Conservation (phyloP, 2,888 invertebrate species). For the Stegophylla sp. region DNA sequence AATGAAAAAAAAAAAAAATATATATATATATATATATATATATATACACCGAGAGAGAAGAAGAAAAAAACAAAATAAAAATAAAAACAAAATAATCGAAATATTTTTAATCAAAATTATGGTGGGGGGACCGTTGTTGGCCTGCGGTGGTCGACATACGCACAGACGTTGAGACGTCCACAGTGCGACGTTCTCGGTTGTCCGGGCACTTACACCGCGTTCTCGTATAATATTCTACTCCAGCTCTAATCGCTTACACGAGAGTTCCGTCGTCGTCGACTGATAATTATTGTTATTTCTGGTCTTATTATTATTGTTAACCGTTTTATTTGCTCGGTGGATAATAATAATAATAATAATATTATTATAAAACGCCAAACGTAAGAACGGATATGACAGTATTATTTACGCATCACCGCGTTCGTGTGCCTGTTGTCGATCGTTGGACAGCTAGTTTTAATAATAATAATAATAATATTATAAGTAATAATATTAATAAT, state of each 20-base stretch:
- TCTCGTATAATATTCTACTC: background rate
- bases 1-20: background rate
- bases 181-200: conserved; percentile 58
- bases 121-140: conserved; percentile 49
- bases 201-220: conserved; percentile 24
- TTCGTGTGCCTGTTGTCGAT: background rate
- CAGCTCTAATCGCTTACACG: background rate
- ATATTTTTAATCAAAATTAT: conserved; percentile 58
- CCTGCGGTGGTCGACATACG: conserved; percentile 43
- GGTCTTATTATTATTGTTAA: background rate
- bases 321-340: background rate
- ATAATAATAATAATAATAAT: background rate
- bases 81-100: conserved; percentile 32
- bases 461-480: too few species aligned
- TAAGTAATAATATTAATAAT: too few species aligned
- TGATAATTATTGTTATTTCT: background rate
- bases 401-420: background rate
- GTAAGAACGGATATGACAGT: background rate
- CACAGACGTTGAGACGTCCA: conserved; percentile 17
- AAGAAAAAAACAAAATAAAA: background rate
- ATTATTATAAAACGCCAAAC: too few species aligned
- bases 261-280: background rate
- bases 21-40: too few species aligned
- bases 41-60: background rate
- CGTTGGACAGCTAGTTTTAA: background rate